Conservation (phyloP, 2,888 invertebrate species). For the Andrena chrysosceles region DNA sequence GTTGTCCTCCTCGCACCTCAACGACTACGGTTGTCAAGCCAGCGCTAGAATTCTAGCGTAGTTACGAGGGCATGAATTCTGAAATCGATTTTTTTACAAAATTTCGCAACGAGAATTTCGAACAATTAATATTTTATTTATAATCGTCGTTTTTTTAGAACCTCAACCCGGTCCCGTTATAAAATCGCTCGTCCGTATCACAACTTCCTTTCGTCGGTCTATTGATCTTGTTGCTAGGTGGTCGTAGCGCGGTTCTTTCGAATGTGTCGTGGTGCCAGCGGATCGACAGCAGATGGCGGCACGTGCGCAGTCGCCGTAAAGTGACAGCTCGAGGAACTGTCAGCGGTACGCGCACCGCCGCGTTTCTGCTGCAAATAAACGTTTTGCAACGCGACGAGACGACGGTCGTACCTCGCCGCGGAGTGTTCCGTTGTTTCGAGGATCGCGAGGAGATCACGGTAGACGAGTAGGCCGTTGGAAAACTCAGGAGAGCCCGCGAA, state of each 20-base stretch:
- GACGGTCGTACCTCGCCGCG: conserved; percentile 27
- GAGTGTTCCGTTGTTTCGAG: conserved; percentile 21
- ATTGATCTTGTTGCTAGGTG: conserved; percentile 80
- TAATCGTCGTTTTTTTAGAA: not conserved
- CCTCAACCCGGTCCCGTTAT: not conserved
- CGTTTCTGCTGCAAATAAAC: conserved; percentile 76
- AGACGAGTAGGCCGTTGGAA: conserved; percentile 43
- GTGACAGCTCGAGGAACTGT: conserved; percentile 80
- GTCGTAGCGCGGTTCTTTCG: conserved; percentile 59
- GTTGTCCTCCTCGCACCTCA: no score
- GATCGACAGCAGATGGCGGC: conserved; percentile 66
- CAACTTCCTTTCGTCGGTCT: conserved; percentile 17
- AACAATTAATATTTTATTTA: not conserved
- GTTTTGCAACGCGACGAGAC: conserved; percentile 53
- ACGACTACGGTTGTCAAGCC: no score
- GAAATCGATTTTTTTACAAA: not conserved
- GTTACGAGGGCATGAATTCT: not conserved
- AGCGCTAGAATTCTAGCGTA: no score
- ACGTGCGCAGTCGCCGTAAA: conserved; percentile 58
- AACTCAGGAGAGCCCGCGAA: conserved; percentile 59
- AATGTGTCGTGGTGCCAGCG: conserved; percentile 15
- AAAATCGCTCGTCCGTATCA: not conserved
- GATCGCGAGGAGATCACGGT: conserved; percentile 12
- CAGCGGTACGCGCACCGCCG: conserved; percentile 76
- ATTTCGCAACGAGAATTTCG: not conserved